Base-by-base conservation (phyloP, 2,797 vertebrate species). In the Chloroceryle amazona region DNA sequence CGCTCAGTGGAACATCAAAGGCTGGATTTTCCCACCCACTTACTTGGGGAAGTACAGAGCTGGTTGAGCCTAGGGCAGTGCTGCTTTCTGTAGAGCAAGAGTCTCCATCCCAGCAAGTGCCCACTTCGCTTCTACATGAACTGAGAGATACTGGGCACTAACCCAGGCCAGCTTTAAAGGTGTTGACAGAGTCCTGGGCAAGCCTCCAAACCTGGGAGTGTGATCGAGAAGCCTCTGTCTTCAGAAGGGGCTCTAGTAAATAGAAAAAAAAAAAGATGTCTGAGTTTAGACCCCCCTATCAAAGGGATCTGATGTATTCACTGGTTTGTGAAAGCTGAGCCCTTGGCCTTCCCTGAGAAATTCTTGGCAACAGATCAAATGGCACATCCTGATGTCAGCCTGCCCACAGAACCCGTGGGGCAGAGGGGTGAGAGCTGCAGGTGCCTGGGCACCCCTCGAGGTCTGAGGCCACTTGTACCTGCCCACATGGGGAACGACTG, bases 1-100 rank as follows among this genome's bases (percentile, higher is more conserved):
- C 0, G 7, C 81, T 79, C 62, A 4, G 44, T 37, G 78, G 68
- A 79, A 83, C 79, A 95, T 96, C 90, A 93, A 93, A 96, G 92
- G 62, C 33, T 60, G 90, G 6, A 4, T 52, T 71, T 95, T 92
- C 84, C 93, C 93, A 82, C 89, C 83, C 86, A 2, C 66, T 42
- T 5, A 5, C 25, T 26, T 0, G n/a, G 91, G 91, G 57, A 80
- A 78, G 58, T 26, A n/a, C 29, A 4, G 2, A 19, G 90, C 61
- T 66, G 81, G 49, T 55, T 57, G 65, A 29, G 90, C 87, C 39
- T 0, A 17, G 26, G 65, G 51, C 75, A 33, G 46, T 0, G 29
- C 44, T 22, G 49, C 44, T 26, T 28, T 11, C 4, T 4, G 35
- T 3, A 6, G 29, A 28, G 21, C 18, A 5, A 18, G 60, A 80